A percentile compares a stretch with the other conserved stretches of the same genome.
These are phyloP conservation scores for Congeria kusceri DNA, from an alignment of 2,888 invertebrate genomes.

Conservation along the genomic window DNA sequence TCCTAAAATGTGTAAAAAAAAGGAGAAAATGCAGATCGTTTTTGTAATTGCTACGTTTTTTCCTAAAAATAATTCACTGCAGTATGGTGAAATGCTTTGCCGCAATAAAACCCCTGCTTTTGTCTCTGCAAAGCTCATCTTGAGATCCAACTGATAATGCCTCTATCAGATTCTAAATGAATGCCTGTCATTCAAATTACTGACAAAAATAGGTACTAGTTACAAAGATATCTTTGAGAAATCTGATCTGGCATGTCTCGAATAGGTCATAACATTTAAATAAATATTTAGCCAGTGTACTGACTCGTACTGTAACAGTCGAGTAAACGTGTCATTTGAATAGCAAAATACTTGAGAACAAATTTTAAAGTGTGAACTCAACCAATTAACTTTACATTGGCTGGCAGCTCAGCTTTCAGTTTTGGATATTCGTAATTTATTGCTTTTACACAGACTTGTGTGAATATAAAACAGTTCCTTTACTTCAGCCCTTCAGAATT, in stretches of 20 bases:
- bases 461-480: no score
- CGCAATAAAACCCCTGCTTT: no score
- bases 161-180: slow-evolving; percentile 22
- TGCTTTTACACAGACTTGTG: no score
- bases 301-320: slow-evolving; percentile 52
- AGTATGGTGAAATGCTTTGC: no score
- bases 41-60: no score
- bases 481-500: no score
- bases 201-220: slow-evolving; percentile 10
- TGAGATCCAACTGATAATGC: slow-evolving; percentile 9
- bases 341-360: slow-evolving; percentile 7
- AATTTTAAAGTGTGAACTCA: background rate
- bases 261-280: slow-evolving; percentile 47
- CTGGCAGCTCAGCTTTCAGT: background rate
- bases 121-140: no score
- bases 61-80: no score
- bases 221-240: slow-evolving; percentile 39
- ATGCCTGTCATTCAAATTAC: slow-evolving; percentile 34
- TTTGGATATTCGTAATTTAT: no score
- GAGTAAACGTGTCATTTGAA: slow-evolving; percentile 41
- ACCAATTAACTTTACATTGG: background rate
- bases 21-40: no score
- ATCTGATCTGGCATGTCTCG: slow-evolving; percentile 36
- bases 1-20: no score
- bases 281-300: slow-evolving; percentile 46